Evolutionary conservation across 2,888 invertebrate species (phyloP), one percentile per base, ranked within the genome.

Genomic region (Agrochola lychnidis): DNA sequence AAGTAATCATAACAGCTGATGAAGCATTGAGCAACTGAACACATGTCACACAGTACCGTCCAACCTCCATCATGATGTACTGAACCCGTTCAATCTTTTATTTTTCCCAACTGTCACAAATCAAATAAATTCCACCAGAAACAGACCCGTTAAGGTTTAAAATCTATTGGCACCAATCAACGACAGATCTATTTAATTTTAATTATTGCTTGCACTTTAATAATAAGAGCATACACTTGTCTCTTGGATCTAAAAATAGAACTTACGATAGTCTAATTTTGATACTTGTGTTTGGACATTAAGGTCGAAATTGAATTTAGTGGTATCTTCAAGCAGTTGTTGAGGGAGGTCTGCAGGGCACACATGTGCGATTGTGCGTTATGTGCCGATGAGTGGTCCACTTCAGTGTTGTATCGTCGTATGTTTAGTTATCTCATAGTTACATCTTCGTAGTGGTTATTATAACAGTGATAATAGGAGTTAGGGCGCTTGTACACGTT

Each of bases 131-230:
- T 56, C 61, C 16, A 69, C 30, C 67, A 53, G 81, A 70, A 71
- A 1, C 0, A 9, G 1, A 22, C 12, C 0, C 0, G 0, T 19
- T 83, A 88, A 84, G 70, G 67, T 84, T 76, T 30, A 82, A 70
- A 79, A 72, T 86, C 1, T 2, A 45, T 64, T 76, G 22, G 7
- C 30, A 36, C 9, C 4, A 6, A 51, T 59, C 56, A 48, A 53
- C 22, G 71, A 51, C 67, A 74, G 78, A 61, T 91, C 89, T 88
- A 90, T 91, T 90, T 90, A 84, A 88, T 88, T 90, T 90, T 91
- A 91, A 91, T 91, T 90, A 88, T 88, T 88, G 89, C 88, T 71
- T 89, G 88, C 90, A 89, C 90, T 91, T 90, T 86, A 83, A 87
- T 89, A 88, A 64, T 79, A 87, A 88, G 83, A 88, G 79, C 87